Percentiles rank a stretch among this genome's conserved stretches.
These are phyloP conservation scores for Drosophila paramelanica DNA, from an alignment of 2,888 invertebrate species.

Conservation along the genomic window DNA sequence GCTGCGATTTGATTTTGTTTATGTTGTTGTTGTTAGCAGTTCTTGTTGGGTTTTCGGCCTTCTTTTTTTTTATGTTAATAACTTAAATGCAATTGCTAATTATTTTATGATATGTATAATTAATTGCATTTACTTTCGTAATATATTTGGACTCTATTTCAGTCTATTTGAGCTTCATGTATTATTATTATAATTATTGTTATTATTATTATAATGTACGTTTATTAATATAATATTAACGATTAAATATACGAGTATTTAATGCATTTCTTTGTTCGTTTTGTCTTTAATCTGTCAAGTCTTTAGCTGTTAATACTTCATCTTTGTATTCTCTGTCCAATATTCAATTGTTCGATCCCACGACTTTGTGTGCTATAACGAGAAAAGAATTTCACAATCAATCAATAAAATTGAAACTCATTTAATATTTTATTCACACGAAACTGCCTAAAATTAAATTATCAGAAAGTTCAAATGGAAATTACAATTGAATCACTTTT, in stretches of 20 bases:
- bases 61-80: conserved; percentile 48
- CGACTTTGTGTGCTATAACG: conserved; percentile 43
- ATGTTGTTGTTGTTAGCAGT: conserved; percentile 19
- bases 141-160: conserved; percentile 84
- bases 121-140: conserved; percentile 83
- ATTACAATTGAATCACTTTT: too few species aligned
- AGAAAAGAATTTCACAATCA: conserved; percentile 34
- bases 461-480: too few species aligned
- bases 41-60: conserved; percentile 26
- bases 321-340: conserved; percentile 30
- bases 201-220: conserved; percentile 25
- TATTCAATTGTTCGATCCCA: conserved; percentile 35
- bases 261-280: conserved; percentile 44
- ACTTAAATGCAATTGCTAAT: conserved; percentile 82
- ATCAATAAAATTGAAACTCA: neutral
- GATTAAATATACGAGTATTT: conserved; percentile 49
- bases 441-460: too few species aligned
- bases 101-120: conserved; percentile 84
- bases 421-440: neutral
- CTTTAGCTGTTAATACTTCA: conserved; percentile 20
- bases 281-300: conserved; percentile 32
- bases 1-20: conserved; percentile 13
- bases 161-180: conserved; percentile 83
- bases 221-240: conserved; percentile 35
- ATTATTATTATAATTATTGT: conserved; percentile 38